Evolutionary conservation across 2,113 vertebrate genomes (phyloP), one percentile per base, ranked within the genome.

Genomic region (Oreotragus oreotragus): DNA sequence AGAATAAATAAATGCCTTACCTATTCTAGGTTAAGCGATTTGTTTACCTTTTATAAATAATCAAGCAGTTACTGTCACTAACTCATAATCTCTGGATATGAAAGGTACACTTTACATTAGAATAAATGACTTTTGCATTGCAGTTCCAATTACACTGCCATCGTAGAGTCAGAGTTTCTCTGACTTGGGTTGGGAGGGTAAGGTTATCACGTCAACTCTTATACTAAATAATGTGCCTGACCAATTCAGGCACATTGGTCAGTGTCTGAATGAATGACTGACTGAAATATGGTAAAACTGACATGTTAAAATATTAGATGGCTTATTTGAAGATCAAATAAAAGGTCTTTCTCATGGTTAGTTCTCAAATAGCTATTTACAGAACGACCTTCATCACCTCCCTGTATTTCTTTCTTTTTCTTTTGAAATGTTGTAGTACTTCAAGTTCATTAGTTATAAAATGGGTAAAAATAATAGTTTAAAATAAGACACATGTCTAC

Each of bases 31-130:
- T 95, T 95, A 89, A 77, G 57, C 23, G 33, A 84, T 73, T 87
- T 92, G 47, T 60, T 96, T 88, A 21, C 64, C 81, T 86, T 96
- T 88, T 85, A 53, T 47, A 93, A 93, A 64, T 77, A 85, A 84
- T 76, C 21, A 3, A 27, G 57, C 27, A 21, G 28, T 95, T 89
- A 84, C 57, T 79, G 25, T 92, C 77, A 73, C 28, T 77, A 57
- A 86, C 25, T 85, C 66, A 62, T 57, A 88, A 85, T 90, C 33
- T 79, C 76, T 47, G 49, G 6, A 7, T 79, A 11, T 10, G 51
- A 79, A 90, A 96, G 36, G 39, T 60, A 47, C 33, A 79, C 21
- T 96, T 95, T 39, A 53, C 23, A 88, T 77, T 28, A 62, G 94
- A 94, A 60, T 25, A 85, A 73, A 73, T 49, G 76, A 86, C 9